These are phyloP conservation scores for Tyrannus savana DNA, from an alignment of 2,113 vertebrate genomes.

Conservation along the genomic window DNA sequence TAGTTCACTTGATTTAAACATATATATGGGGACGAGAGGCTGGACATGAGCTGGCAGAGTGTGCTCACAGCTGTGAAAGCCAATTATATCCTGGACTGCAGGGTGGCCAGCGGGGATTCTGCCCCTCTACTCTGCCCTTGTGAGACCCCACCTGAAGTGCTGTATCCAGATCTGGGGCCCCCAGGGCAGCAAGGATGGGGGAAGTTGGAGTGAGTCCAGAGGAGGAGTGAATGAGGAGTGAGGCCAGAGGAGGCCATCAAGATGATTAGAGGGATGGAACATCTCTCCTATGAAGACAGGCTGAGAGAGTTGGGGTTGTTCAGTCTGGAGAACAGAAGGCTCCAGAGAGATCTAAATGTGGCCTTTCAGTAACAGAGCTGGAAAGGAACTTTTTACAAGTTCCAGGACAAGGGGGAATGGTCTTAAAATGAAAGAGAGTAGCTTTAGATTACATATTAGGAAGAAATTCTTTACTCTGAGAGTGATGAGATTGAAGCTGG, in stretches of 20 bases:
- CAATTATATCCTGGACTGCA: neutral
- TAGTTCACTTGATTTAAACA: neutral
- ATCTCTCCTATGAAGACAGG: neutral
- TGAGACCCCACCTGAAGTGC: neutral
- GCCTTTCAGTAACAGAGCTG: neutral
- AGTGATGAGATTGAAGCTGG: neutral
- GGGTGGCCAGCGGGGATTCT: neutral
- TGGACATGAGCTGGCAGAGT: neutral
- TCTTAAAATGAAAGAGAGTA: neutral
- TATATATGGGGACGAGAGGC: neutral
- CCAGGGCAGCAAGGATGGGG: neutral
- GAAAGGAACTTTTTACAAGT: neutral
- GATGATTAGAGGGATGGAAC: neutral
- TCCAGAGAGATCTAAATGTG: fast-evolving
- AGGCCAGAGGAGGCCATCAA: neutral
- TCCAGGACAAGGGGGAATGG: neutral
- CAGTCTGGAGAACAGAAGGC: neutral
- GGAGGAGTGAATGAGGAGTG: neutral
- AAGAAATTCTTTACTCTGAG: neutral
- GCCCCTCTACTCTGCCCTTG: neutral
- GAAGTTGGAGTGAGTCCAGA: fast-evolving
- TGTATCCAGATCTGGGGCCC: neutral
- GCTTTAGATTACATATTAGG: neutral
- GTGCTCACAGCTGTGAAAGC: neutral
- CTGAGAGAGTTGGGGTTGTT: neutral